Percentiles rank a stretch among this genome's conserved stretches.
Conservation (phyloP, 2,888 invertebrate species). For the Geotrupes spiniger region DNA sequence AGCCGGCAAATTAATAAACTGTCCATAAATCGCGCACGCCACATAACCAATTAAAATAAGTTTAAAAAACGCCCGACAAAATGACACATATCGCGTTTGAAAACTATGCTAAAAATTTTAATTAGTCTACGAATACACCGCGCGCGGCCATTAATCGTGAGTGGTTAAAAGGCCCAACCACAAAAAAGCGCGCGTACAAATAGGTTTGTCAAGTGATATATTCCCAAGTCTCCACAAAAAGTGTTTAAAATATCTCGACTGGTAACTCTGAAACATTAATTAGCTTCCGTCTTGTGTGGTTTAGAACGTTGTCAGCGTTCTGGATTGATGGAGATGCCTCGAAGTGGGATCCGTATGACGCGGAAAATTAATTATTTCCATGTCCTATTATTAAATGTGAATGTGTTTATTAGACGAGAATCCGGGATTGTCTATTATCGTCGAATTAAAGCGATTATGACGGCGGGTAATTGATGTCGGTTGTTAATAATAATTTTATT, state of each 20-base stretch:
- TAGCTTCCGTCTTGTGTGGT: constrained; percentile 31
- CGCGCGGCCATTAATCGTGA: constrained; percentile 28
- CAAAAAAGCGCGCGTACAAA: constrained; percentile 23
- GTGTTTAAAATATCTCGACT: constrained; percentile 21
- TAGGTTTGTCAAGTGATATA: constrained; percentile 26
- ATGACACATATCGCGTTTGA: too few relatives aligned
- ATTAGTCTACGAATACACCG: constrained; percentile 32
- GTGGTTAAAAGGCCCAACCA: constrained; percentile 24
- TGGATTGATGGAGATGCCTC: constrained; percentile 23
- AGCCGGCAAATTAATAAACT: too few relatives aligned
- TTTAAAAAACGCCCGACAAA: too few relatives aligned
- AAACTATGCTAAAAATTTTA: constrained; percentile 23
- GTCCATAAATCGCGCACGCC: too few relatives aligned
- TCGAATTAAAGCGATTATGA: too few relatives aligned
- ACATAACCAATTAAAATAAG: too few relatives aligned
- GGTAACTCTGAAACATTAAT: constrained; percentile 23
- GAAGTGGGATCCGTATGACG: not conserved
- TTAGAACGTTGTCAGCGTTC: constrained; percentile 26
- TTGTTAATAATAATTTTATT: too few relatives aligned
- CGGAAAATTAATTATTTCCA: too few relatives aligned
- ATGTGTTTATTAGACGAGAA: too few relatives aligned
- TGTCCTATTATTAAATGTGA: too few relatives aligned
- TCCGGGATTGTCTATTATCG: too few relatives aligned
- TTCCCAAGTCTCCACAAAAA: constrained; percentile 11
- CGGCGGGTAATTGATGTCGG: too few relatives aligned